These are phyloP conservation scores for Eupithecia abbreviata DNA, from an alignment of 2,888 invertebrate genomes.

Conservation along the genomic window DNA sequence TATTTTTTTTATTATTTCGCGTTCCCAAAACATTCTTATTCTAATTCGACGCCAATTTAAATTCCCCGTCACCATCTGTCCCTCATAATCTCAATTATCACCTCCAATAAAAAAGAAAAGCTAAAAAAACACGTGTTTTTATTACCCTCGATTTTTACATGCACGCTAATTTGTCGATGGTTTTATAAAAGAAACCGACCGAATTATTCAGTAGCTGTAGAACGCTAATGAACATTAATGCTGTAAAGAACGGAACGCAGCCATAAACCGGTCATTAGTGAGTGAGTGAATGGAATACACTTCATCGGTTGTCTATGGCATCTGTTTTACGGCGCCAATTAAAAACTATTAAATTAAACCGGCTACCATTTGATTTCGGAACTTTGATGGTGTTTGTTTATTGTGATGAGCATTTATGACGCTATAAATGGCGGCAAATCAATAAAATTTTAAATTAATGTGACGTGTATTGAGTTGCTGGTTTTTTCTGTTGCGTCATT, in stretches of 20 bases:
- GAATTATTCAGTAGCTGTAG: conserved; percentile 81
- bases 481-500: conserved; percentile 30
- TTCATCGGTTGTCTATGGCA: conserved; percentile 75
- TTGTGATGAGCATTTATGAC: conserved; percentile 75
- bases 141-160: conserved; percentile 80
- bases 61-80: conserved; percentile 63
- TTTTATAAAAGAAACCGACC: conserved; percentile 77
- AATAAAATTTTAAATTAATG: conserved; percentile 54
- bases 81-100: conserved; percentile 83
- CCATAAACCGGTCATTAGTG: conserved; percentile 70
- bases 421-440: conserved; percentile 61
- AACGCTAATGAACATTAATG: conserved; percentile 80
- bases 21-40: conserved; percentile 8
- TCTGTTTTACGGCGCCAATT: conserved; percentile 80
- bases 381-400: conserved; percentile 77
- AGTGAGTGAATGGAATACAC: conserved; percentile 72
- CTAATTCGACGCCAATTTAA: conserved; percentile 65
- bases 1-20: background rate
- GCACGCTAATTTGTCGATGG: conserved; percentile 82
- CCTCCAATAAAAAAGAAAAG: conserved; percentile 75
- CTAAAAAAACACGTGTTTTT: conserved; percentile 75
- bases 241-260: conserved; percentile 66
- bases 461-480: conserved; percentile 34
- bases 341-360: conserved; percentile 80
- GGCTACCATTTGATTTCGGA: conserved; percentile 75